phyloP scores from a whole-genome alignment of 1,140 invertebrate species.

The Tachypleus tridentatus region DNA sequence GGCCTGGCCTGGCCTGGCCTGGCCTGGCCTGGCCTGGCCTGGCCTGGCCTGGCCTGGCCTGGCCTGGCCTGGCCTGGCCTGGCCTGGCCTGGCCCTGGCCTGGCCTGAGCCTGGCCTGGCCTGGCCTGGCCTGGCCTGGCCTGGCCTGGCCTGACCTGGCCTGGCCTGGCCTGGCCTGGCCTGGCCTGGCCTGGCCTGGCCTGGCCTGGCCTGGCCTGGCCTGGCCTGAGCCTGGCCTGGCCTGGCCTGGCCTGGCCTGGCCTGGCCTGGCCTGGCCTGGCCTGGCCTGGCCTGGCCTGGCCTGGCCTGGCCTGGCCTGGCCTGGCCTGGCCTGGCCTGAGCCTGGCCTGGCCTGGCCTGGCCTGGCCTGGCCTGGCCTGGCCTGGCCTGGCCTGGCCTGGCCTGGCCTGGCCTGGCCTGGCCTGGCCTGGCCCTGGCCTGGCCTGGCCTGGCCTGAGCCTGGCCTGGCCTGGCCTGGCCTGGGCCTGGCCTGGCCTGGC shows the following conservation, averaged over 20 bases:
- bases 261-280: conserved; percentile 25
- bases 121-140: conserved; percentile 22
- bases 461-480: conserved; percentile 22
- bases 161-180: conserved; percentile 24
- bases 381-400: conserved; percentile 22
- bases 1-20: conserved; percentile 25
- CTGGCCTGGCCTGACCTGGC: conserved; percentile 23
- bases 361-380: conserved; percentile 26
- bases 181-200: conserved; percentile 21
- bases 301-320: conserved; percentile 17
- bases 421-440: conserved; percentile 25
- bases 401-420: conserved; percentile 21
- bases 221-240: conserved; percentile 22
- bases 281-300: conserved; percentile 21
- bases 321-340: conserved; percentile 22
- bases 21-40: conserved; percentile 20
- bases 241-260: conserved; percentile 23
- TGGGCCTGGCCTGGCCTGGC: conserved; percentile 25
- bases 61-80: conserved; percentile 24
- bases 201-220: conserved; percentile 22
- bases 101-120: conserved; percentile 25
- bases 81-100: no score
- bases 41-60: conserved; percentile 21
- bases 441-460: conserved; percentile 24
- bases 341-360: conserved; percentile 23